Evolutionary conservation across 2,113 vertebrate genomes (phyloP).

Genomic region (Coturnix japonica): DNA sequence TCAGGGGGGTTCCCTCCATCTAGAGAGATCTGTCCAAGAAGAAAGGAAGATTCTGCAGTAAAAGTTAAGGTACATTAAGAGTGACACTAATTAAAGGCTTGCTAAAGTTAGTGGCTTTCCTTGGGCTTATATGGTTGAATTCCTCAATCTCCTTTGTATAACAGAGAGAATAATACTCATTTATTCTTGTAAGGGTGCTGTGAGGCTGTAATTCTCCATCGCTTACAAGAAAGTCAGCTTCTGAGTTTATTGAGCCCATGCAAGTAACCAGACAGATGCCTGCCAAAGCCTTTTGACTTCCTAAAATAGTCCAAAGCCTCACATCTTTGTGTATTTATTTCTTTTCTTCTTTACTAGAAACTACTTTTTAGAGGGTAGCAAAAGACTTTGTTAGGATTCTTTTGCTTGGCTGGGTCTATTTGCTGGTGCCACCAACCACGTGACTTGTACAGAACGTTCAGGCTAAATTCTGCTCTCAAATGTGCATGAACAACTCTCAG

Average conservation of each 20-base stretch:
- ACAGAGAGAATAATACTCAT: not conserved
- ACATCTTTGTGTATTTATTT: constrained; percentile 52
- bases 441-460: not conserved
- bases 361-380: not conserved
- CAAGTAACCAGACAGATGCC: constrained; percentile 43
- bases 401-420: not conserved
- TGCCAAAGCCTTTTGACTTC: constrained; percentile 46
- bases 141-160: not conserved
- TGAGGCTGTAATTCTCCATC: not conserved
- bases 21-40: not conserved
- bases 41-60: not conserved
- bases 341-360: constrained; percentile 24
- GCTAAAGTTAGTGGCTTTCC: not conserved
- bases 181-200: not conserved
- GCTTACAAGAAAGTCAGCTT: constrained; percentile 22
- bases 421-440: not conserved
- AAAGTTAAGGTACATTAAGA: not conserved
- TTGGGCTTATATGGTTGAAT: not conserved
- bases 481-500: not conserved
- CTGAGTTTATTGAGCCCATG: constrained; percentile 1
- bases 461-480: not conserved
- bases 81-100: not conserved
- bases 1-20: not conserved
- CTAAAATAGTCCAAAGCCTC: constrained; percentile 50
- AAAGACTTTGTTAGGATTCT: not conserved